phyloP scores from a whole-genome alignment of 2,113 vertebrate species.

The Garra rufa region DNA sequence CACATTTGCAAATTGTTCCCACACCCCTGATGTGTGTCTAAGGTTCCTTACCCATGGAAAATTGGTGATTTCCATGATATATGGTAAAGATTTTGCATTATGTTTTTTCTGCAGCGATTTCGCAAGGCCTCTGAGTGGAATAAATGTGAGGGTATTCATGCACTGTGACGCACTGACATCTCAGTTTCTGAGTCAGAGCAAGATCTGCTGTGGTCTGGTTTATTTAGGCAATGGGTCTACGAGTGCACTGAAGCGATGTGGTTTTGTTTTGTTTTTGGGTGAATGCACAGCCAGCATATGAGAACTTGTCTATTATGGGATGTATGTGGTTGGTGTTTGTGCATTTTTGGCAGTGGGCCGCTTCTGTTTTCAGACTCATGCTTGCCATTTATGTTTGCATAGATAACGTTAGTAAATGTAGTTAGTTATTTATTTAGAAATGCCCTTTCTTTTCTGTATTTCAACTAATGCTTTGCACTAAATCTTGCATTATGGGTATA shows the following conservation, averaged over 20 bases:
- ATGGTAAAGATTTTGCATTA: not conserved
- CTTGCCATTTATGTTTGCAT: too few relatives aligned
- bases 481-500: too few relatives aligned
- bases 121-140: not conserved
- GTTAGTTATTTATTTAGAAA: not conserved
- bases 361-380: not conserved
- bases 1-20: not conserved
- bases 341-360: not conserved
- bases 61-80: not conserved
- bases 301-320: not conserved
- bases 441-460: not conserved
- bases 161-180: not conserved
- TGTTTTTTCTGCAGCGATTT: not conserved
- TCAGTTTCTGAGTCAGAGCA: not conserved
- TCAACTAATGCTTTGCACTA: too few relatives aligned
- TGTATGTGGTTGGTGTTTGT: not conserved
- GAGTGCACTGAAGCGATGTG: not conserved
- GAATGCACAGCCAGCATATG: not conserved
- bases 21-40: not conserved
- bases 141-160: not conserved
- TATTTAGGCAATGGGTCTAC: not conserved
- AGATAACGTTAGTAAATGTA: not conserved
- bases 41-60: not conserved
- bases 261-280: not conserved
- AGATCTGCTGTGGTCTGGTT: slow-evolving; percentile 12